Base-by-base conservation (phyloP, 2,888 invertebrate genomes). In the Philhelius pedissequus region DNA sequence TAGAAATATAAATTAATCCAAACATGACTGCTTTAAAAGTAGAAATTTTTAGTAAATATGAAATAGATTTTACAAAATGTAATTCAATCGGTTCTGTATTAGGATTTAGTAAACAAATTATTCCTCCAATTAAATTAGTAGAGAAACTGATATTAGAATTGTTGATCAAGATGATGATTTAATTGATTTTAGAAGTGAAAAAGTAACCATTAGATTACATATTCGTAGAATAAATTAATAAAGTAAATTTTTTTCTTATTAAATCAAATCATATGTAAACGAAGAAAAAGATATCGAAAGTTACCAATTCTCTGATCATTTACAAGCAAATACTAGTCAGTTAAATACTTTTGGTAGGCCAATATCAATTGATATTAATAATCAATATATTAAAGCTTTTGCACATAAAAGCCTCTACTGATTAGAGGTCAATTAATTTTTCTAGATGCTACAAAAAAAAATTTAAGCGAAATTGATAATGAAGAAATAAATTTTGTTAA, bases 141-240 rank as follows among this genome's bases (percentile, higher is more conserved):
- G 30, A 30, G 30, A 30, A 30, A 30, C 9, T 30, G 30, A 30
- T 30, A 30, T 30, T 30, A 30, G 30, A 30, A 30, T 30, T 30
- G 30, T 30, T 6, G 30, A 30, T 30, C 30, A 30, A 30, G 30
- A 30, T 9, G 30, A 30, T 30, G 30, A 30, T 30, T 30, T 88
- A 43, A 75, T 89, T 27, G 88, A 89, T 88, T 90, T 90, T 82
- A 79, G 86, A 73, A 87, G 86, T 48, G 88, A 89, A 87, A 82
- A 79, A 35, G 87, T 89, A 73, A 88, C 87, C 30, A 76, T 89
- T 27, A 66, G 87, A 48, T 73, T 87, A 32, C 88, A 87, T n/a
- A n/a, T n/a, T n/a, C n/a, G n/a, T n/a, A n/a, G n/a, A n/a, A n/a
- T 69, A 54, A 48, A 66, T 45, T 35, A 64, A 30, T 30, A 8